Percentiles rank a stretch among this genome's conserved stretches.
phyloP scores from a whole-genome alignment of 2,113 vertebrate genomes.

The Promerops cafer region DNA sequence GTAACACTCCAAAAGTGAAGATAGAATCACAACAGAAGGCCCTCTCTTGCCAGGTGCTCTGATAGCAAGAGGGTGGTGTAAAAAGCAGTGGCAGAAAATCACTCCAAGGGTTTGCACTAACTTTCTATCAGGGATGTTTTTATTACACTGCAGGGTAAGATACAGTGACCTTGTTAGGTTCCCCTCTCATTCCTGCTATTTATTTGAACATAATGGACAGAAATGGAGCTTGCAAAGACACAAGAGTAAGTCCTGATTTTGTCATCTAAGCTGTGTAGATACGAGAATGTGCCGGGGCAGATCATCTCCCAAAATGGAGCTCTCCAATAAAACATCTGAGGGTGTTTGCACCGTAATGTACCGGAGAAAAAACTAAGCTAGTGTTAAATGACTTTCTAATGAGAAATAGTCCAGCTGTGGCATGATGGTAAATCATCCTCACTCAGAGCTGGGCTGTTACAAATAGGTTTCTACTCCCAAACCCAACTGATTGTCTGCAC shows the following conservation, averaged over 20 bases:
- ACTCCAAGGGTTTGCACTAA: not conserved
- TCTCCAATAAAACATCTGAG: not conserved
- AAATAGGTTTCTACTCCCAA: not conserved
- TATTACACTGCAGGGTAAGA: not conserved
- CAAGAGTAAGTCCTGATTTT: not conserved
- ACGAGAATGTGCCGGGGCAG: not conserved
- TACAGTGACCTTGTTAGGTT: not conserved
- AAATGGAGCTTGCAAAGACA: not conserved
- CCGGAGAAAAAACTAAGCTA: not conserved
- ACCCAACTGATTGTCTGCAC: not conserved
- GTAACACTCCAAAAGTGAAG: not conserved
- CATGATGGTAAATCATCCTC: not conserved
- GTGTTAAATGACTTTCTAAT: slow-evolving; percentile 19
- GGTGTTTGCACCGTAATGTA: not conserved
- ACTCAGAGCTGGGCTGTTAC: not conserved
- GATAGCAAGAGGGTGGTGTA: not conserved
- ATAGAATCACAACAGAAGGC: not conserved
- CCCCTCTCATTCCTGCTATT: not conserved
- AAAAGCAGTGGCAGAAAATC: not conserved
- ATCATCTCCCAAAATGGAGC: not conserved
- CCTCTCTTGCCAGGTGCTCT: not conserved
- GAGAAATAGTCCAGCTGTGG: not conserved
- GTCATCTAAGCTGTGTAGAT: not conserved
- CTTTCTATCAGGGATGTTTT: not conserved
- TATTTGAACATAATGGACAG: not conserved